Evolutionary conservation across 2,797 vertebrate species (phyloP).

Genomic region (Mallotus villosus): DNA sequence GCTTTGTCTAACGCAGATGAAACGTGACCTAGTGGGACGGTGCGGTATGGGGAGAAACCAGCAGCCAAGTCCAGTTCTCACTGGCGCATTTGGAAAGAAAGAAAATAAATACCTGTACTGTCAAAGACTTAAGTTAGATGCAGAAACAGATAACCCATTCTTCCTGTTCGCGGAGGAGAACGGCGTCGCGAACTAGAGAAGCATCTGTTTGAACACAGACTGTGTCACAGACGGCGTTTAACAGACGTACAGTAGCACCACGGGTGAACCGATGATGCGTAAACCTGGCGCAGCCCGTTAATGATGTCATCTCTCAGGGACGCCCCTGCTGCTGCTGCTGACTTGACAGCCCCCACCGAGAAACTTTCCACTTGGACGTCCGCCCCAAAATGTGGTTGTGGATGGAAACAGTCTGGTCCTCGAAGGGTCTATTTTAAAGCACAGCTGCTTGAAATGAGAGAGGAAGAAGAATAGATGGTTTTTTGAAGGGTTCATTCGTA

Average conservation of each 20-base stretch:
- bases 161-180: not conserved
- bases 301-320: constrained; percentile 35
- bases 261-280: constrained; percentile 15
- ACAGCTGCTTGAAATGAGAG: constrained; percentile 22
- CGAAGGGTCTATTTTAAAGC: constrained; percentile 36
- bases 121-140: not conserved
- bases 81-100: too few species aligned
- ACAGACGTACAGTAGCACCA: constrained; percentile 16
- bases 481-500: constrained; percentile 32
- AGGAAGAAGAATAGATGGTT: constrained; percentile 20
- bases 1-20: constrained; percentile 27
- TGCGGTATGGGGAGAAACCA: constrained; percentile 30
- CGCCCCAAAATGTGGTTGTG: constrained; percentile 25
- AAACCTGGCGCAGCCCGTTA: constrained; percentile 5
- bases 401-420: constrained; percentile 29
- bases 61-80: not conserved
- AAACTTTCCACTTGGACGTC: constrained; percentile 30
- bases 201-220: constrained; percentile 13
- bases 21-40: constrained; percentile 17
- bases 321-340: constrained; percentile 26
- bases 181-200: not conserved
- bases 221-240: constrained; percentile 4
- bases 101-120: too few species aligned
- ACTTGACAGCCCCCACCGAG: constrained; percentile 15
- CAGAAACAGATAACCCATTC: not conserved